Percentiles rank a stretch among this genome's conserved stretches.
These are phyloP conservation scores for Marisa cornuarietis DNA, from an alignment of 1,140 invertebrate species.

Conservation along the genomic window DNA sequence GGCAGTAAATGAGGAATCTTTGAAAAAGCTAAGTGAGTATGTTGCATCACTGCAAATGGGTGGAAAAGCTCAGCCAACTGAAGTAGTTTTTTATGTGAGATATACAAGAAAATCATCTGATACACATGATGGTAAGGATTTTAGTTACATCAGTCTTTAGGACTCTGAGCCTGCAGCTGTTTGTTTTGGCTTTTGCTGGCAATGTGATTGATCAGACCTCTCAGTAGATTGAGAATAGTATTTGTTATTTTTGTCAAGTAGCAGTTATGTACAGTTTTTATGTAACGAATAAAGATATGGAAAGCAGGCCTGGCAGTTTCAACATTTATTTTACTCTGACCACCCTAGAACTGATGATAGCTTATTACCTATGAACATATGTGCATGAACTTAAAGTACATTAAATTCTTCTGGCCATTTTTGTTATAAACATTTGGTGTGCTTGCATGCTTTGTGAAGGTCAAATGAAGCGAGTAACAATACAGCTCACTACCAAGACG, in stretches of 20 bases:
- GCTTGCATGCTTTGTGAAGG: not conserved
- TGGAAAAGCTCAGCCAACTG: slow-evolving; percentile 31
- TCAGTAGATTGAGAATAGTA: too few relatives aligned
- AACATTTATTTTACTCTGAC: too few relatives aligned
- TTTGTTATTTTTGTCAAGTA: too few relatives aligned
- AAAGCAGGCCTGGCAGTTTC: too few relatives aligned
- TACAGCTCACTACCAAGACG: slow-evolving; percentile 76
- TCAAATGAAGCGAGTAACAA: slow-evolving; percentile 70
- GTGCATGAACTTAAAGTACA: too few relatives aligned
- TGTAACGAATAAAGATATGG: not conserved
- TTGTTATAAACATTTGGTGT: not conserved
- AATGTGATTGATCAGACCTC: not conserved
- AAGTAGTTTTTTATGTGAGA: slow-evolving; percentile 48
- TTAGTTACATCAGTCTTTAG: too few relatives aligned
- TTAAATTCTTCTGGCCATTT: not conserved
- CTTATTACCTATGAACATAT: too few relatives aligned
- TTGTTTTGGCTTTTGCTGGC: slow-evolving; percentile 5
- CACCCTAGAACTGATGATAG: too few relatives aligned
- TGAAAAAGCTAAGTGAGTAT: slow-evolving; percentile 86
- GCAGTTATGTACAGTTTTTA: not conserved
- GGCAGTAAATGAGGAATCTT: slow-evolving; percentile 89
- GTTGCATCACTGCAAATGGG: slow-evolving; percentile 75
- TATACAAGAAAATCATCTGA: slow-evolving; percentile 20
- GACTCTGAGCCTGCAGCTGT: not conserved
- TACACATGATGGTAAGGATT: slow-evolving; percentile 15